Conservation (phyloP, 2,888 invertebrate genomes). For the Drosophila parthenogenetica region DNA sequence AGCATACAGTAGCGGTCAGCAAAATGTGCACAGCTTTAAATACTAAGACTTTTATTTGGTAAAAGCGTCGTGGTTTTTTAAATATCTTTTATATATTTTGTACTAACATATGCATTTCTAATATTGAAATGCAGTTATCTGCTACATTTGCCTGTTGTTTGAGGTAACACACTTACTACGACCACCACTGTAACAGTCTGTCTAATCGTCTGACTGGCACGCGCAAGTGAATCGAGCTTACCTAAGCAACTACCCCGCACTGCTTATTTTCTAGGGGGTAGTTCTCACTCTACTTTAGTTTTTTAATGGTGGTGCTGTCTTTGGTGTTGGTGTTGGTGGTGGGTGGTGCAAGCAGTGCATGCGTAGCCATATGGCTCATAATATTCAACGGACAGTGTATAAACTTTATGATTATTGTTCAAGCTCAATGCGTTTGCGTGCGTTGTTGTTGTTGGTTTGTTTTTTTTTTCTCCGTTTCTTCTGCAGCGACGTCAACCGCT, state of each 20-base stretch:
- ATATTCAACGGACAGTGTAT: background rate
- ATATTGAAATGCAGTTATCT: no score
- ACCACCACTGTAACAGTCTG: slow-evolving; percentile 43
- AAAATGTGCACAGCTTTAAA: background rate
- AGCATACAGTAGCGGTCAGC: slow-evolving; percentile 23
- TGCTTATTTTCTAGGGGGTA: slow-evolving; percentile 19
- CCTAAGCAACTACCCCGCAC: slow-evolving; percentile 31
- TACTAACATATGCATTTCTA: no score
- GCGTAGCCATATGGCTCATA: slow-evolving; percentile 61
- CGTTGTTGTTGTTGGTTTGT: slow-evolving; percentile 41
- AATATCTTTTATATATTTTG: no score
- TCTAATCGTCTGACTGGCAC: slow-evolving; percentile 43
- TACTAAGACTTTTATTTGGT: no score
- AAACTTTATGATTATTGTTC: slow-evolving; percentile 26
- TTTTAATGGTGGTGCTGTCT: background rate
- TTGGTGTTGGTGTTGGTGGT: slow-evolving; percentile 29
- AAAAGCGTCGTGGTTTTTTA: no score
- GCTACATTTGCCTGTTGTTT: no score
- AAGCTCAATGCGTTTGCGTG: slow-evolving; percentile 62
- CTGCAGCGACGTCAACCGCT: background rate
- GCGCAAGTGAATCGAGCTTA: slow-evolving; percentile 72
- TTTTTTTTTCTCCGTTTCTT: slow-evolving; percentile 6
- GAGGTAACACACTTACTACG: background rate
- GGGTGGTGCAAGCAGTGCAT: slow-evolving; percentile 70
- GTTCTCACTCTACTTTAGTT: slow-evolving; percentile 6